These are phyloP conservation scores for Cephalopachus bancanus DNA, from an alignment of 2,797 vertebrate genomes.

Conservation along the genomic window DNA sequence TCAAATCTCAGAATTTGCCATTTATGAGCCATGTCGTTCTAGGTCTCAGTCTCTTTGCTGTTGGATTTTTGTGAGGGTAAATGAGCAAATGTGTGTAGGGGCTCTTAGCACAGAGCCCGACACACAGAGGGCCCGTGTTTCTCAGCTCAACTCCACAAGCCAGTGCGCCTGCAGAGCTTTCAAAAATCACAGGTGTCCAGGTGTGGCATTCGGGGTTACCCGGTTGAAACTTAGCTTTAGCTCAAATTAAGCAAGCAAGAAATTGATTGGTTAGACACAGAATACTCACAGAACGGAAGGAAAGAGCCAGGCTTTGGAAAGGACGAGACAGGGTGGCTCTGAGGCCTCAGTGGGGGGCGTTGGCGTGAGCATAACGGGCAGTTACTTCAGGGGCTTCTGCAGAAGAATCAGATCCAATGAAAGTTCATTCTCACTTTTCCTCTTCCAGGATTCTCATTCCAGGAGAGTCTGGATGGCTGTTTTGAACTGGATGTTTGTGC, in stretches of 20 bases:
- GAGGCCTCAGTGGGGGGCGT: neutral
- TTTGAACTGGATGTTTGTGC: neutral
- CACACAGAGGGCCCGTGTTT: accelerated
- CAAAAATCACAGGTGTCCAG: neutral
- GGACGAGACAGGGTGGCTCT: too few species aligned
- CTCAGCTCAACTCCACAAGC: neutral
- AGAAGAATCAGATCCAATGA: neutral
- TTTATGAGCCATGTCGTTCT: neutral
- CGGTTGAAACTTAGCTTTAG: neutral
- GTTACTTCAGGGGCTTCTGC: neutral
- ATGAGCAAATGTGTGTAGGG: neutral
- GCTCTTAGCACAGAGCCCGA: neutral
- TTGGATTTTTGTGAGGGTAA: neutral
- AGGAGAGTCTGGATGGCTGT: neutral
- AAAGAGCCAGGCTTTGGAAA: neutral
- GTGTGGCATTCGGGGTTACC: neutral
- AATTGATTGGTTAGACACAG: neutral
- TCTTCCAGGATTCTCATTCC: neutral
- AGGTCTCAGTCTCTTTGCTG: neutral
- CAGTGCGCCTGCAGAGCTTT: neutral
- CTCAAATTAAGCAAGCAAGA: neutral
- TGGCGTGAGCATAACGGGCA: accelerated
- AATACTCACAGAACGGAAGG: neutral
- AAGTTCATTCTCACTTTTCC: neutral
- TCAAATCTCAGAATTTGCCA: neutral